Percentiles rank a stretch among this genome's conserved stretches.
These are phyloP conservation scores for Lepidurus arcticus DNA, from an alignment of 1,140 invertebrate genomes.

Conservation along the genomic window DNA sequence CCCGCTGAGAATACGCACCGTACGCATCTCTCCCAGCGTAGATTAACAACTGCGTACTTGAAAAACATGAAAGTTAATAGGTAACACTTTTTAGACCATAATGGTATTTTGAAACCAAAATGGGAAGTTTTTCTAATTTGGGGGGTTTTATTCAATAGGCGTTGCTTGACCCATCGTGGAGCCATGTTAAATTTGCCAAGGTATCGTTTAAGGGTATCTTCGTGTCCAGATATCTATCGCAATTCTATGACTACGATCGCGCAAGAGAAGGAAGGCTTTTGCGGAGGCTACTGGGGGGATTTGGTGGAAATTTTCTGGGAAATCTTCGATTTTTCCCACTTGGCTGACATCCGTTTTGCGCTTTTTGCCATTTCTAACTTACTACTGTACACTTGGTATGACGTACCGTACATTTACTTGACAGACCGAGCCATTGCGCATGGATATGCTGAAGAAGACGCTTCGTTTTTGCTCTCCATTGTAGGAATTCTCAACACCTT, in stretches of 20 bases:
- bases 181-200: conserved; percentile 71
- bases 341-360: conserved; percentile 65
- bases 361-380: conserved; percentile 78
- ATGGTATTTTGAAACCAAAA: conserved; percentile 23
- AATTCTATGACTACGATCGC: conserved; percentile 82
- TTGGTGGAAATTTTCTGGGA: conserved; percentile 67
- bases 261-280: conserved; percentile 67
- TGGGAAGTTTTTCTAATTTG: background rate
- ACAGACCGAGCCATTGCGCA: conserved; percentile 65
- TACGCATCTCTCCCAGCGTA: background rate
- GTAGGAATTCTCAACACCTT: conserved; percentile 80
- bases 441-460: conserved; percentile 64
- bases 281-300: conserved; percentile 66
- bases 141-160: background rate
- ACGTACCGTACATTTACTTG: conserved; percentile 80
- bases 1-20: background rate
- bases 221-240: conserved; percentile 81
- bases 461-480: conserved; percentile 73
- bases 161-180: conserved; percentile 71
- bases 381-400: conserved; percentile 69
- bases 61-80: conserved; percentile 28
- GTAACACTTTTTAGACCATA: conserved; percentile 9
- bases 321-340: conserved; percentile 73
- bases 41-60: conserved; percentile 28
- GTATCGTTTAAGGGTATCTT: conserved; percentile 75